A percentile compares a stretch with the other conserved stretches of the same genome.
Conservation (phyloP, 92 coral and sea anemone species). For the Phenganax subtilis region DNA sequence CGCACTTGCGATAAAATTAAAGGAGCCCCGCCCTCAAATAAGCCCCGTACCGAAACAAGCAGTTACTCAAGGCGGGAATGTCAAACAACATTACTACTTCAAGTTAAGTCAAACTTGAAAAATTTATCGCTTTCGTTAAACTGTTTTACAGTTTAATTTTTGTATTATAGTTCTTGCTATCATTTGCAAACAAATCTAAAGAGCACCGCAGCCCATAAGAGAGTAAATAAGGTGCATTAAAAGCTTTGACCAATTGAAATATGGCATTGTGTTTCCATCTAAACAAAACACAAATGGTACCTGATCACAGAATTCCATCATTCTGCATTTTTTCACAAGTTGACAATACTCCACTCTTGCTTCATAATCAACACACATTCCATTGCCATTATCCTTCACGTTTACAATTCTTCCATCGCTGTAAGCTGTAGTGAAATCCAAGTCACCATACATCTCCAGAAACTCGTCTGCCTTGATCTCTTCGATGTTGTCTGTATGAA, state of each 20-base stretch:
- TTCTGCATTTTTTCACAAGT: slow-evolving; percentile 67
- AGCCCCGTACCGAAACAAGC: no score
- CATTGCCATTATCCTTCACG: slow-evolving; percentile 62
- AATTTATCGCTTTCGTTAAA: no score
- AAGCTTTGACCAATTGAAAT: neutral
- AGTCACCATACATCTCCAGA: slow-evolving; percentile 61
- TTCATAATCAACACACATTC: slow-evolving; percentile 52
- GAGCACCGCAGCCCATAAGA: neutral
- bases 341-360: slow-evolving; percentile 64
- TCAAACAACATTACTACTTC: no score
- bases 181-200: no score
- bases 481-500: slow-evolving; percentile 68
- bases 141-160: no score
- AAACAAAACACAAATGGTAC: slow-evolving; percentile 32
- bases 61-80: no score
- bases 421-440: slow-evolving; percentile 71
- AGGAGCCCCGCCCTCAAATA: no score
- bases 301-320: slow-evolving; percentile 77
- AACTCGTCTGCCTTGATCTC: slow-evolving; percentile 59
- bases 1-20: no score
- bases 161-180: no score
- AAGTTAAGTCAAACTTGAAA: no score
- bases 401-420: slow-evolving; percentile 75
- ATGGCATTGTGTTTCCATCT: slow-evolving; percentile 58
- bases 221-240: neutral